phyloP scores from a whole-genome alignment of 2,888 invertebrate species.

The Allygus modestus region DNA sequence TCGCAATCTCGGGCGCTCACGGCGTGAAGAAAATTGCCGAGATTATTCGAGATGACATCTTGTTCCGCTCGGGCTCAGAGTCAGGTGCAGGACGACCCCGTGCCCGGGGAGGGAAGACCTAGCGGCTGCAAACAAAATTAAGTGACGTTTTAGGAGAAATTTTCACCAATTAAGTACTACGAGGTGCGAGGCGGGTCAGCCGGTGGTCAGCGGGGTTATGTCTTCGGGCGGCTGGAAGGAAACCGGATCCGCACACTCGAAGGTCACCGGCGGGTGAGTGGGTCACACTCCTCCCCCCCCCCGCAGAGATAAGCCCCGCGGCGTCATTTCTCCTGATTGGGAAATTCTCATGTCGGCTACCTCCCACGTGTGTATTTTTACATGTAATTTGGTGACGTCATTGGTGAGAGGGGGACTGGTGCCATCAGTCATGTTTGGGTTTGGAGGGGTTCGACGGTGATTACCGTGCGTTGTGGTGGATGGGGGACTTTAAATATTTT shows the following conservation, averaged over 20 bases:
- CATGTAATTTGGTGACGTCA: conserved; percentile 28
- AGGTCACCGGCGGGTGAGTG: conserved; percentile 61
- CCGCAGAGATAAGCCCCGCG: conserved; percentile 10
- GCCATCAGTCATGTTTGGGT: background rate
- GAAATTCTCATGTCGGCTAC: conserved; percentile 45
- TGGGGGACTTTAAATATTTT: too few relatives aligned
- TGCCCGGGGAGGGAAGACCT: background rate
- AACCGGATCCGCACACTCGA: conserved; percentile 46
- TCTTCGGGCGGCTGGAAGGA: conserved; percentile 34
- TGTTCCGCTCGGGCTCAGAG: background rate
- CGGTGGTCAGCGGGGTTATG: conserved; percentile 53
- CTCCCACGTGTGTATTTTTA: conserved; percentile 34
- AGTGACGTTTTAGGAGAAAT: conserved; percentile 42
- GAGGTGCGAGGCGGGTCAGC: conserved; percentile 42
- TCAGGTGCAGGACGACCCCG: background rate
- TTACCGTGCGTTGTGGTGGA: too few relatives aligned
- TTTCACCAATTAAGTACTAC: conserved; percentile 29
- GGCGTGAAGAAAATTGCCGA: conserved; percentile 25
- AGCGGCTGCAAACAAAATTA: conserved; percentile 28
- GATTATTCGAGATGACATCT: conserved; percentile 19
- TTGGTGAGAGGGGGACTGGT: background rate
- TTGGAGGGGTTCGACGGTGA: background rate
- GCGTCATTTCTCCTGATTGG: conserved; percentile 46
- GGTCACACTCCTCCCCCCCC: conserved; percentile 47
- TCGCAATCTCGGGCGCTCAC: conserved; percentile 17